Evolutionary conservation across 2,888 invertebrate species (phyloP).

Genomic region (Netelia fuscicornis): DNA sequence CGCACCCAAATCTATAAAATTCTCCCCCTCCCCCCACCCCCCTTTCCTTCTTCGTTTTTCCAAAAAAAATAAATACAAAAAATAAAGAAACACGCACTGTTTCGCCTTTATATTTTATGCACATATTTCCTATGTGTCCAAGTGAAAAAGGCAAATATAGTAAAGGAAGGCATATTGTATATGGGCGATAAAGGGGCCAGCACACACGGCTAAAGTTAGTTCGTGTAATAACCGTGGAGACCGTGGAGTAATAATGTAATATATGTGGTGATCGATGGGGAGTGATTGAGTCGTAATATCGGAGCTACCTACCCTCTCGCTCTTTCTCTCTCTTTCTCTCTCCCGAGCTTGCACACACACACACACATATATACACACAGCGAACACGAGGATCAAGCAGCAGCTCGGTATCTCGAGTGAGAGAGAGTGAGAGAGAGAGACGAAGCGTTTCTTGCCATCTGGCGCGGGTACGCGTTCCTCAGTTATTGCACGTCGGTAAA

Average conservation of each 20-base stretch:
- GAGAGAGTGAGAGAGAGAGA: slow-evolving; percentile 28
- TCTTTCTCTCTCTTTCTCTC: slow-evolving; percentile 24
- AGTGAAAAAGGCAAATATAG: slow-evolving; percentile 21
- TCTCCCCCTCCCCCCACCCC: background rate
- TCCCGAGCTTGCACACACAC: background rate
- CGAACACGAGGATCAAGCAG: slow-evolving; percentile 57
- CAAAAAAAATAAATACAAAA: background rate
- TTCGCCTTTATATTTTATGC: background rate
- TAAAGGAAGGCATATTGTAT: background rate
- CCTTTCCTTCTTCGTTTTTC: background rate
- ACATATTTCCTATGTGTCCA: background rate
- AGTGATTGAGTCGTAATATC: slow-evolving; percentile 82
- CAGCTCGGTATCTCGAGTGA: slow-evolving; percentile 60
- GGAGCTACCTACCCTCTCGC: slow-evolving; percentile 67
- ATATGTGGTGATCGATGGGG: slow-evolving; percentile 81
- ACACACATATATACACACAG: slow-evolving; percentile 39
- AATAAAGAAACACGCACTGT: background rate
- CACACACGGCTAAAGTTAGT: slow-evolving; percentile 54
- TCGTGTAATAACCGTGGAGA: slow-evolving; percentile 71
- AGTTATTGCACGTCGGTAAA: slow-evolving; percentile 80
- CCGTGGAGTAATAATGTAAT: slow-evolving; percentile 79
- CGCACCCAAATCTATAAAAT: slow-evolving; percentile 48
- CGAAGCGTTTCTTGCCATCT: slow-evolving; percentile 69
- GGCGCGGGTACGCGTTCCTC: slow-evolving; percentile 72
- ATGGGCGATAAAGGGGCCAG: slow-evolving; percentile 23